A percentile compares a stretch with the other conserved stretches of the same genome.
Evolutionary conservation across 2,888 invertebrate genomes (phyloP).

Genomic region (Machimus atricapillus): DNA sequence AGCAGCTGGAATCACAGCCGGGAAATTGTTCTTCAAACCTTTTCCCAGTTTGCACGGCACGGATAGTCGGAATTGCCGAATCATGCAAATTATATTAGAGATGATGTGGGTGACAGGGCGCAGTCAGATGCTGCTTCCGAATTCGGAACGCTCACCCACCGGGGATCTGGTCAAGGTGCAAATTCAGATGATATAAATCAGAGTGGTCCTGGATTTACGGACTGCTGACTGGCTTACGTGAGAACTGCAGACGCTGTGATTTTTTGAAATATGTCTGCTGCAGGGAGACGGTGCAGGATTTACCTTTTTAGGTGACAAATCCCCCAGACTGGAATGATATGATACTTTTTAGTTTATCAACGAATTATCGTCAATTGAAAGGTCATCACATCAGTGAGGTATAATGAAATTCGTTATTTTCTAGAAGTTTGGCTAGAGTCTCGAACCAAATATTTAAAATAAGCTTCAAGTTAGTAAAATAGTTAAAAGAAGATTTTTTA

Average conservation of each 20-base stretch:
- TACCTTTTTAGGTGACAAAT: background rate
- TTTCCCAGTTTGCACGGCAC: background rate
- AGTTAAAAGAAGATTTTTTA: too few relatives aligned
- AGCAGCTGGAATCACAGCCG: slow-evolving; percentile 29
- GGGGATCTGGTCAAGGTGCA: background rate
- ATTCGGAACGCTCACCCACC: background rate
- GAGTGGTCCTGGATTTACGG: background rate
- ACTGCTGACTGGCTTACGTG: background rate
- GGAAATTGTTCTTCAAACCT: slow-evolving; percentile 18
- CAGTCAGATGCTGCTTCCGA: background rate
- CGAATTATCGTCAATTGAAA: background rate
- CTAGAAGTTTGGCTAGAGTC: too few relatives aligned
- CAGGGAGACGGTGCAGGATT: background rate
- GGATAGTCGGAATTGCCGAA: slow-evolving; percentile 38
- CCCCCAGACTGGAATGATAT: background rate
- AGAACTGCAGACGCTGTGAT: background rate
- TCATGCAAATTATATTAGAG: slow-evolving; percentile 45
- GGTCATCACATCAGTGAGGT: background rate
- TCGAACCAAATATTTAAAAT: too few relatives aligned
- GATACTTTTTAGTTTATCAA: background rate
- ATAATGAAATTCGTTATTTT: background rate
- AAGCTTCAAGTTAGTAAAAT: too few relatives aligned
- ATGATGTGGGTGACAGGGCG: background rate
- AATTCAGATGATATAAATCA: slow-evolving; percentile 1
- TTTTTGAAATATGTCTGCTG: background rate